These are phyloP conservation scores for Cichlasoma orientale DNA, from an alignment of 2,797 vertebrate species.

Conservation along the genomic window DNA sequence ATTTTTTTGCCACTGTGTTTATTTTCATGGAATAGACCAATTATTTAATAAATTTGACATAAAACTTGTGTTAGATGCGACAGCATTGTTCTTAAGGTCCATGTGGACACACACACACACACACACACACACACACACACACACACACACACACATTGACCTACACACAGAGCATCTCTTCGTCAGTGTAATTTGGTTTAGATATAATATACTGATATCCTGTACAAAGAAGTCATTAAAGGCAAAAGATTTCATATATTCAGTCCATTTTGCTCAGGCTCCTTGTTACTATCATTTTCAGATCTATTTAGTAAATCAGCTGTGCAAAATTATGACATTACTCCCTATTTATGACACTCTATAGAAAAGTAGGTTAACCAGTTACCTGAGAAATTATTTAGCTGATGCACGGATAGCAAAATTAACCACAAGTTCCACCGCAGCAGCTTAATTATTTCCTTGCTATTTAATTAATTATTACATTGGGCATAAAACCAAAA, in stretches of 20 bases:
- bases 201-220: neutral
- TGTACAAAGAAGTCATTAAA: neutral
- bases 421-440: neutral
- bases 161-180: neutral
- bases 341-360: neutral
- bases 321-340: neutral
- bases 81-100: conserved; percentile 16
- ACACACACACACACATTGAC: conserved; percentile 3
- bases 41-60: conserved; percentile 98
- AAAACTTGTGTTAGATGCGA: conserved; percentile 79
- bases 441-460: neutral
- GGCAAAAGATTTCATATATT: neutral
- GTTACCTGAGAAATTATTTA: neutral
- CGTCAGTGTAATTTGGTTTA: neutral
- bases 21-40: conserved; percentile 89
- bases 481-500: accelerated
- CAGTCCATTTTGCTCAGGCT: neutral
- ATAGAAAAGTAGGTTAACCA: neutral
- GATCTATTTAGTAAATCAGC: neutral
- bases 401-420: neutral
- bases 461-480: neutral
- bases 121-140: neutral
- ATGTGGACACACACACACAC: neutral
- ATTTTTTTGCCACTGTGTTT: conserved; percentile 91
- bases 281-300: neutral